Conservation (phyloP, 2,113 vertebrate species). For the Gambusia affinis region DNA sequence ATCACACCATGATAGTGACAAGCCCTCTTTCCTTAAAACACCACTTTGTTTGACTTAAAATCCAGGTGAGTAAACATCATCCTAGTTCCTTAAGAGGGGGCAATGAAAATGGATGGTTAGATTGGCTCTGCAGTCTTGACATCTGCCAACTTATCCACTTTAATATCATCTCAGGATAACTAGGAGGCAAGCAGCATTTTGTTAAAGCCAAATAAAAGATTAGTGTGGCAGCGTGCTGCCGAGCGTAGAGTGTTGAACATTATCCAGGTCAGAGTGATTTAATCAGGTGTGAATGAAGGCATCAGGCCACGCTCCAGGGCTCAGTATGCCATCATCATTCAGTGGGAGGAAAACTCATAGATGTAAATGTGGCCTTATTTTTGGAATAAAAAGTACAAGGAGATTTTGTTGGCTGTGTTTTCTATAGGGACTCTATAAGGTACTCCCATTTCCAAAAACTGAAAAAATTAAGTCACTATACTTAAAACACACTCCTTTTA, state of each 20-base stretch:
- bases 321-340: conserved; percentile 46
- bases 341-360: conserved; percentile 13
- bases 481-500: too few relatives aligned
- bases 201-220: conserved; percentile 43
- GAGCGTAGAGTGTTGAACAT: conserved; percentile 44
- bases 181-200: conserved; percentile 11
- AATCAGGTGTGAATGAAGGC: conserved; percentile 78
- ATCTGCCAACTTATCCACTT: conserved; percentile 3
- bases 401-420: too few relatives aligned
- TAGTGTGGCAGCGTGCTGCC: conserved; percentile 35
- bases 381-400: background rate
- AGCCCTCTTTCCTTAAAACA: background rate
- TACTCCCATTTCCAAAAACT: too few relatives aligned
- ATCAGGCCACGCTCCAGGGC: conserved; percentile 65
- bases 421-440: too few relatives aligned
- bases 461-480: too few relatives aligned
- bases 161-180: conserved; percentile 20
- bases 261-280: conserved; percentile 73
- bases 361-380: background rate
- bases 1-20: background rate
- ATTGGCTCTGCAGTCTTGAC: background rate
- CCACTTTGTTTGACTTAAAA: background rate
- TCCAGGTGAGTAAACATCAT: conserved; percentile 15
- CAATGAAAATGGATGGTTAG: background rate
- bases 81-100: background rate